phyloP scores from a whole-genome alignment of 2,113 vertebrate species.

The Lethenteron reissneri region DNA sequence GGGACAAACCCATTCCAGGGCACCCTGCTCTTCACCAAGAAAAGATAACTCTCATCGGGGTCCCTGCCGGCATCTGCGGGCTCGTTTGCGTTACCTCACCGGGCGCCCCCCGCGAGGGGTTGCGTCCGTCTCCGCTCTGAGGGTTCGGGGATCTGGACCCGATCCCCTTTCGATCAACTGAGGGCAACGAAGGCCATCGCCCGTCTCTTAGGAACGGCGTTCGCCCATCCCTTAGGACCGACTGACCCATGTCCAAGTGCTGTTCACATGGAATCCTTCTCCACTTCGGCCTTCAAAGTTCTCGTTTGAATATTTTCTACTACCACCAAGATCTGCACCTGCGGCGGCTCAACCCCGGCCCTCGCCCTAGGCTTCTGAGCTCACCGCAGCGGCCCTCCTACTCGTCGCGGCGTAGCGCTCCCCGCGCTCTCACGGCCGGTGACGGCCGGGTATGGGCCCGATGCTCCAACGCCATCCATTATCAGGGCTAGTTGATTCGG shows the following conservation, averaged over 20 bases:
- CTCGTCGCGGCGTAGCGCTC: background rate
- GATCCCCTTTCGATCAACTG: no score
- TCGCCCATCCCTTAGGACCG: no score
- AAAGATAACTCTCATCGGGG: background rate
- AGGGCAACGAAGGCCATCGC: no score
- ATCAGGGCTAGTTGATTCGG: conserved; percentile 15
- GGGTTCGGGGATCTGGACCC: no score
- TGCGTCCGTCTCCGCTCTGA: no score
- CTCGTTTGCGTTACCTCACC: background rate
- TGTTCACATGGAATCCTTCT: conserved; percentile 9
- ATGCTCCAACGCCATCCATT: conserved; percentile 18
- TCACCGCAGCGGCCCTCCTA: conserved; percentile 12
- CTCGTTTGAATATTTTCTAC: background rate
- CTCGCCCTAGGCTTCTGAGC: conserved; percentile 13
- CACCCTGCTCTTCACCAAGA: background rate
- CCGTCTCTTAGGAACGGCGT: no score
- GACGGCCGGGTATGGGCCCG: conserved; percentile 13
- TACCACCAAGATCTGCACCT: conserved; percentile 16
- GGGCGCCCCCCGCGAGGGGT: background rate
- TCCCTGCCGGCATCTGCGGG: background rate
- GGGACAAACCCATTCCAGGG: no score
- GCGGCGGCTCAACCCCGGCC: conserved; percentile 13
- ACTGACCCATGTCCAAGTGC: conserved; percentile 7
- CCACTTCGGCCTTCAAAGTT: background rate
- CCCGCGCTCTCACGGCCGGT: conserved; percentile 3